Conservation (phyloP, 2,113 vertebrate genomes). For the Equus przewalskii region DNA sequence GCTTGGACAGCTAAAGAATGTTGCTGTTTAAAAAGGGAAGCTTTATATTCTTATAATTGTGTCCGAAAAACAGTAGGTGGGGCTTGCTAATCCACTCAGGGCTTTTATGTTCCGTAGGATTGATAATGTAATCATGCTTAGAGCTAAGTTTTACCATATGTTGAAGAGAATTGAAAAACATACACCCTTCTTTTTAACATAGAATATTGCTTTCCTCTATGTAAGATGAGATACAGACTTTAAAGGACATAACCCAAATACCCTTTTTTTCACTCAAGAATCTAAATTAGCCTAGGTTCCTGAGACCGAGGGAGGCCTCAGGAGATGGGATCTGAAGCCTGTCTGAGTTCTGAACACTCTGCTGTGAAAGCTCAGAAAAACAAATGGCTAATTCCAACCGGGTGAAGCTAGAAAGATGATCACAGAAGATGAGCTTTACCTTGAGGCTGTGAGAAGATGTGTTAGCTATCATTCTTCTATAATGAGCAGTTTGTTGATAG, state of each 20-base stretch:
- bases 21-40: neutral
- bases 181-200: neutral
- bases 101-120: neutral
- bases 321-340: neutral
- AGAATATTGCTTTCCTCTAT: neutral
- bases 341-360: neutral
- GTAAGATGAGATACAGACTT: neutral
- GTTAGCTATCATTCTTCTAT: neutral
- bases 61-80: neutral
- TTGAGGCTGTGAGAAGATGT: neutral
- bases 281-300: neutral
- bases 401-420: neutral
- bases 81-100: neutral
- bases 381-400: neutral
- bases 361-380: neutral
- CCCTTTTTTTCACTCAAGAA: neutral
- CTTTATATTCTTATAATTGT: neutral
- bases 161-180: neutral
- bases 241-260: neutral
- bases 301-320: neutral
- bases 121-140: neutral
- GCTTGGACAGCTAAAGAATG: neutral
- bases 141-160: neutral
- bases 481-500: slow-evolving; percentile 3
- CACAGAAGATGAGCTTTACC: neutral